Conservation (phyloP, 2,797 vertebrate species). For the Falco novaeseelandiae region DNA sequence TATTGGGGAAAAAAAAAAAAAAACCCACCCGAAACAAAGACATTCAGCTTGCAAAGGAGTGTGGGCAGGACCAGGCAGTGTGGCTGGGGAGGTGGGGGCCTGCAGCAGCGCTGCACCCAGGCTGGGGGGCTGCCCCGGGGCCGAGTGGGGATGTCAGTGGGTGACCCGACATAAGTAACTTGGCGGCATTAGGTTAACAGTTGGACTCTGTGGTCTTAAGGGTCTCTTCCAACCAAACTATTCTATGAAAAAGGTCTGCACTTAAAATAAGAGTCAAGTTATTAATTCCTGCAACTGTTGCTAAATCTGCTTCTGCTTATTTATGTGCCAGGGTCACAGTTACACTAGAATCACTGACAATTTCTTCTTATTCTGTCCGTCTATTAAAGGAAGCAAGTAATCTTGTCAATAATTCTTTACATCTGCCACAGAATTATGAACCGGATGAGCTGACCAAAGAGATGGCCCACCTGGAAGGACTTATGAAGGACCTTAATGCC, state of each 20-base stretch:
- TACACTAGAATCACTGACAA: constrained; percentile 52
- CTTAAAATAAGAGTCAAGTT: neutral
- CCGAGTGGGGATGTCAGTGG: too few relatives aligned
- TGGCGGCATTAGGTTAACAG: too few relatives aligned
- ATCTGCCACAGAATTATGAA: constrained; percentile 90
- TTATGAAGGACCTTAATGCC: constrained; percentile 99
- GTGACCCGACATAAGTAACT: too few relatives aligned
- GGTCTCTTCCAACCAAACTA: too few relatives aligned
- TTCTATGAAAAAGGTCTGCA: neutral
- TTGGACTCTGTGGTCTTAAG: too few relatives aligned
- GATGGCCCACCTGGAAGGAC: constrained; percentile 99
- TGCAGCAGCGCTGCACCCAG: too few relatives aligned
- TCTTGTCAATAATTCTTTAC: constrained; percentile 78
- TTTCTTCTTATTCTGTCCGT: constrained; percentile 18
- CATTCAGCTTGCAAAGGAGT: too few relatives aligned
- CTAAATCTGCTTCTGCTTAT: neutral
- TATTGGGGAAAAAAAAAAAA: neutral
- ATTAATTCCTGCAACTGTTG: neutral
- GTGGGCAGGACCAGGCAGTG: too few relatives aligned
- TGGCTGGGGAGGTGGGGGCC: too few relatives aligned
- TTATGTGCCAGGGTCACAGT: neutral
- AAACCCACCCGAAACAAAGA: too few relatives aligned
- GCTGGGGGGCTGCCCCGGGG: too few relatives aligned
- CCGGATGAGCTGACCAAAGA: constrained; percentile 98
- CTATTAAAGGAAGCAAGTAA: constrained; percentile 15